Conservation (phyloP, 2,888 invertebrate species). For the Elysia crispata region DNA sequence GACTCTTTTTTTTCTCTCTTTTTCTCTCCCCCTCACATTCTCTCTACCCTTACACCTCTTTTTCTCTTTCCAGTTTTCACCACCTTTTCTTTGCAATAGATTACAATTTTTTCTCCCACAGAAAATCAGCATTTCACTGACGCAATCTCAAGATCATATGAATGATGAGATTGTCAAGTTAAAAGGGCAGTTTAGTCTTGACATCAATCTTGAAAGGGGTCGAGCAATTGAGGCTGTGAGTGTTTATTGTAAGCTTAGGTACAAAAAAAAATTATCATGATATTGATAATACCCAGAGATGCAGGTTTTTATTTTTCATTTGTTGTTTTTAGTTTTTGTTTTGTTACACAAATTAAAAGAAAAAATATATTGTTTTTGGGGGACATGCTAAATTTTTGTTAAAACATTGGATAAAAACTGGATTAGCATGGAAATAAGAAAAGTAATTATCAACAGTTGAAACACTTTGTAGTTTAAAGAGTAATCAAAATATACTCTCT, state of each 20-base stretch:
- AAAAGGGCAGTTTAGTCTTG: conserved; percentile 71
- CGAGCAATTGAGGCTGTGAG: conserved; percentile 75
- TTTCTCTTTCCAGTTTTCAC: too few species aligned
- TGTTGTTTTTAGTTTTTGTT: too few species aligned
- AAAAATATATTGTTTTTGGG: too few species aligned
- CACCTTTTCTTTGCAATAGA: too few species aligned
- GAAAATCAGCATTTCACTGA: conserved; percentile 71
- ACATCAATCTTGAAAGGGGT: conserved; percentile 76
- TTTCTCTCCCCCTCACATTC: background rate
- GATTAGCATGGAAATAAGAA: too few species aligned
- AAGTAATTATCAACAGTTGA: too few species aligned
- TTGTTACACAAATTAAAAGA: too few species aligned
- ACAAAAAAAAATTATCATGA: background rate
- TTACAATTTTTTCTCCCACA: conserved; percentile 51
- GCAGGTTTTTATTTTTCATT: background rate
- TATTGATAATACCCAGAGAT: background rate
- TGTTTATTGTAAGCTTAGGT: conserved; percentile 19
- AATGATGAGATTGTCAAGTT: conserved; percentile 73
- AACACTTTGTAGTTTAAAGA: too few species aligned
- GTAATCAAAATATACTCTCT: too few species aligned
- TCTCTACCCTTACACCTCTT: too few species aligned
- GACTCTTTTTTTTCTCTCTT: background rate
- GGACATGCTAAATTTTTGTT: too few species aligned
- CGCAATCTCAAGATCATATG: conserved; percentile 65
- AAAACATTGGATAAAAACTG: too few species aligned